phyloP scores from a whole-genome alignment of 2,888 invertebrate species.

The Noctua pronuba region DNA sequence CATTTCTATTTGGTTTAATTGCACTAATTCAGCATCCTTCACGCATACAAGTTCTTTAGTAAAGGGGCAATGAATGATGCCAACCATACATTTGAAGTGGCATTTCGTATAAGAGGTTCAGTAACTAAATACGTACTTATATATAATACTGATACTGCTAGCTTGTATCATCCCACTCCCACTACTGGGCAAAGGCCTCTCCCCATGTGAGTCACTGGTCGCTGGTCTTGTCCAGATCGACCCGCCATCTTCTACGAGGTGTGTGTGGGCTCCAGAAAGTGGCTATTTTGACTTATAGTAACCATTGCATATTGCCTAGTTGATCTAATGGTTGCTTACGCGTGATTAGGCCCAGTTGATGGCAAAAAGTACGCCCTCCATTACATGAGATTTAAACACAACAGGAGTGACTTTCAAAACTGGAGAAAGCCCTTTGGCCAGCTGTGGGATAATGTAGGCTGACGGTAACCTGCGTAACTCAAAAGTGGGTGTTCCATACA shows the following conservation, averaged over 20 bases:
- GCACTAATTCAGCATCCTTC: background rate
- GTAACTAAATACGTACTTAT: background rate
- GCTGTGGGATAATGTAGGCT: too few relatives aligned
- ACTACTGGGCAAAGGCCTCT: too few relatives aligned
- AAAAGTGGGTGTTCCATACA: too few relatives aligned
- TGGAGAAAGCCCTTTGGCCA: too few relatives aligned
- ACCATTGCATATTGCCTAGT: background rate
- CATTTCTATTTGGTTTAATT: slow-evolving; percentile 11
- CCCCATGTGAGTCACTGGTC: too few relatives aligned
- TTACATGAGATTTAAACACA: background rate
- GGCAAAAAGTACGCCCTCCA: background rate
- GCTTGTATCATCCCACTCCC: too few relatives aligned
- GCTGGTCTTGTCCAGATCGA: too few relatives aligned
- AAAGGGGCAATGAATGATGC: background rate
- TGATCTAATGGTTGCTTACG: background rate
- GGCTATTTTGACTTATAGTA: background rate
- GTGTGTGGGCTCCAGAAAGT: too few relatives aligned
- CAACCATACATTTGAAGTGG: background rate
- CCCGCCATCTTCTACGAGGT: too few relatives aligned
- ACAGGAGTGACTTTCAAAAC: too few relatives aligned
- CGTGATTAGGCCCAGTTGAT: background rate
- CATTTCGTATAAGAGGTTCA: background rate
- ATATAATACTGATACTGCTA: too few relatives aligned
- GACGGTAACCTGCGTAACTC: too few relatives aligned
- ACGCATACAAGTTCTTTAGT: background rate